Base-by-base conservation (phyloP, 2,113 vertebrate genomes). In the Lophura nycthemera region DNA sequence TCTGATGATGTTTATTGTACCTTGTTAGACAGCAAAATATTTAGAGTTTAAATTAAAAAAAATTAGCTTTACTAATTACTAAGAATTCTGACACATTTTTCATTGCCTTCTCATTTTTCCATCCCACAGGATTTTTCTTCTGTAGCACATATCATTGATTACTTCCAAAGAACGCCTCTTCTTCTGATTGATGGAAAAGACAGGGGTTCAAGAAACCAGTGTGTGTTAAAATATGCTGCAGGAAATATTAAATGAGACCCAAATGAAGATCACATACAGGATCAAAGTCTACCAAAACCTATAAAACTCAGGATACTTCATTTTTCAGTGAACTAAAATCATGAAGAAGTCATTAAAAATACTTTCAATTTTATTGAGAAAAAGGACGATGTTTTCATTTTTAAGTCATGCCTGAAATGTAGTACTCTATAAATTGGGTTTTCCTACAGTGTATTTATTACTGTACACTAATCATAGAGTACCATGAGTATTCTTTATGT, bases 111-210 rank as follows among this genome's bases (percentile, higher is more conserved):
- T 83, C 27, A 59, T 86, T 42, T 95, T 95, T 77, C 30, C n/a
- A 73, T 67, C 66, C 89, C 83, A 77, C 95, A 98, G 98, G 98
- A 97, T 52, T 99, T 99, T 94, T 75, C 95, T 8, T 98, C 98
- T 24, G 99, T 99, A 84, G 95, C 95, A 38, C 98, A 97, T 60
- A 99, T 99, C 72, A 98, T 99, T 78, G 95, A 96, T 34, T 98
- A 99, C 94, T 98, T 99, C 97, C 98, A 96, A 83, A 98, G 98
- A 91, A 98, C 97, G 92, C 98, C 99, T 8, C 98, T 99, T 92
- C 97, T 99, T 66, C 98, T 99, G 89, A 99, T 99, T 47, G 99
- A 99, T 87, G 98, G 99, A 45, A 99, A 99, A 84, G 98, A 99
- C 90, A 98, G 98, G 70, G 95, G 97, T 15, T 97, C 98, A 50